phyloP scores from a whole-genome alignment of 2,113 vertebrate genomes.

The Lycaon pictus region DNA sequence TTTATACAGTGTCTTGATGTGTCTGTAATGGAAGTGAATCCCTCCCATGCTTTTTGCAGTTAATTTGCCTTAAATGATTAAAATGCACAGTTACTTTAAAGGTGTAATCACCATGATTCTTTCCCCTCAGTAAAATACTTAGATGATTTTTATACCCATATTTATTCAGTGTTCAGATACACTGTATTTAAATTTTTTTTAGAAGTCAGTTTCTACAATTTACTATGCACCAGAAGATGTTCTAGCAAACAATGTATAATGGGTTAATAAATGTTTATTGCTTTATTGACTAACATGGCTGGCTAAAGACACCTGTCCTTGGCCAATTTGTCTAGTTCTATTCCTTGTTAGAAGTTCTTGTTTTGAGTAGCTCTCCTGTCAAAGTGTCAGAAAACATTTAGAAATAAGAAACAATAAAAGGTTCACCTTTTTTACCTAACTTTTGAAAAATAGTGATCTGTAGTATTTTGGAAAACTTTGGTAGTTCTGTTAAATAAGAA shows the following conservation, averaged over 20 bases:
- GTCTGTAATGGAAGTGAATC: conserved; percentile 36
- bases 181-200: not conserved
- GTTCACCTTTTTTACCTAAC: not conserved
- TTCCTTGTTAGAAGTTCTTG: not conserved
- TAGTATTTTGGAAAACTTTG: conserved; percentile 18
- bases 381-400: not conserved
- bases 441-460: conserved; percentile 20
- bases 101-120: not conserved
- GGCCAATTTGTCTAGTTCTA: not conserved
- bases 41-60: not conserved
- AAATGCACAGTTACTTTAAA: conserved; percentile 62
- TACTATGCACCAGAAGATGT: not conserved
- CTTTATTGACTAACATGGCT: not conserved
- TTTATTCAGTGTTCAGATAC: conserved; percentile 44
- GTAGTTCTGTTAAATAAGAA: not conserved
- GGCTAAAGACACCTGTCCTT: not conserved
- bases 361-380: not conserved
- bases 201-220: not conserved
- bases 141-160: not conserved
- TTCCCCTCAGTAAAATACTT: conserved; percentile 27
- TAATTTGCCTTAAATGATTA: conserved; percentile 68
- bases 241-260: conserved; percentile 16
- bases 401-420: not conserved
- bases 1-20: conserved; percentile 20
- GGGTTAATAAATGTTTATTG: not conserved